phyloP scores from a whole-genome alignment of 2,797 vertebrate genomes.

The Protosalanx chinensis region DNA sequence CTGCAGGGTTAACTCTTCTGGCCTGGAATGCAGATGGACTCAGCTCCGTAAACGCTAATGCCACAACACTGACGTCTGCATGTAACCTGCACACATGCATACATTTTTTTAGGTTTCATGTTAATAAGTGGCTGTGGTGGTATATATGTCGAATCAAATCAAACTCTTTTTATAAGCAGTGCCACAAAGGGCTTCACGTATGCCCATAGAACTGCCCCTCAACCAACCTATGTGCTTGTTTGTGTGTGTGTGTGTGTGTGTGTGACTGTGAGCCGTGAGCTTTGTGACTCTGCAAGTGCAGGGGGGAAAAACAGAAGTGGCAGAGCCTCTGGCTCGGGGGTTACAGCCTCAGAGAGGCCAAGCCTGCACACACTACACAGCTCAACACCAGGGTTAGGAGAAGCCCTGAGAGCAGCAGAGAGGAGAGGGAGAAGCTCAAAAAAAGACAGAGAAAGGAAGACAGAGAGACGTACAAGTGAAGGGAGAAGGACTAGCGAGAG shows the following conservation, averaged over 20 bases:
- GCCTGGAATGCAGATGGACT: not conserved
- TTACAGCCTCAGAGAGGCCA: not conserved
- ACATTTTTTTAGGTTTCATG: not conserved
- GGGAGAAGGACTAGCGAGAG: no score
- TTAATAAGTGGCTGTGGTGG: not conserved
- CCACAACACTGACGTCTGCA: not conserved
- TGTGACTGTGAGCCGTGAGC: not conserved
- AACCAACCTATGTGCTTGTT: no score
- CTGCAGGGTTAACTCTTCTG: constrained; percentile 3
- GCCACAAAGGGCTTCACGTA: no score
- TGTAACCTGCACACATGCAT: not conserved
- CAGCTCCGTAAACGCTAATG: not conserved
- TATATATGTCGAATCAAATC: no score
- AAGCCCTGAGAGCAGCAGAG: not conserved
- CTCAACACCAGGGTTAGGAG: constrained; percentile 1
- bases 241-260: not conserved
- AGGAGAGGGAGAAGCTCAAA: not conserved
- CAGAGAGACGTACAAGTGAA: not conserved
- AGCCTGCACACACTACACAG: constrained; percentile 4
- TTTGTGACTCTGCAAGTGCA: not conserved
- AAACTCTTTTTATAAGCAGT: no score
- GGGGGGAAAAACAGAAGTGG: not conserved
- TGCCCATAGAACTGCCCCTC: no score
- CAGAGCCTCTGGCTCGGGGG: not conserved
- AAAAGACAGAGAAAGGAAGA: not conserved